Base-by-base conservation (phyloP, 2,797 vertebrate species). In the Benthosema pterotum region DNA sequence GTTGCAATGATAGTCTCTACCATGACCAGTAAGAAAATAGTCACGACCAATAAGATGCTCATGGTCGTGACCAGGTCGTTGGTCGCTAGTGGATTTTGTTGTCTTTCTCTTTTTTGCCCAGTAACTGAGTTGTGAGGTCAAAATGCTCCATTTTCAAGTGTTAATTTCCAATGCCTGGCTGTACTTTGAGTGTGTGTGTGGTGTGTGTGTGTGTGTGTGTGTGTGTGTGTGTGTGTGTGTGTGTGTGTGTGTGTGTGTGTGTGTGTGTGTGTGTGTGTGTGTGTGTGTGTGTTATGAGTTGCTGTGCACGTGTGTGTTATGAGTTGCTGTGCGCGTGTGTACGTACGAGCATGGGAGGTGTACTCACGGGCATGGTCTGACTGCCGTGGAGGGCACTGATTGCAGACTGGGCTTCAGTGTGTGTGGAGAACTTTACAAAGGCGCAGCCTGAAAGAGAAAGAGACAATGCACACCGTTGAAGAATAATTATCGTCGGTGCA, bases 341-440 rank as follows among this genome's bases (percentile, higher is more conserved):
- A 54, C 32, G 17, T 15, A 11, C 38, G 38, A 59, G 14, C 12
- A 42, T 60, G 46, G 42, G 45, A 60, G 63, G 42, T 60, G 75
- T 85, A 92, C 96, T 97, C 88, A 99, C 96, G 83, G 97, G 95
- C 97, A 98, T 98, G 85, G 96, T 98, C 91, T 97, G 94, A 89
- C 96, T 99, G 86, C 96, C 96, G 2, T 98, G 97, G 80, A 98
- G 95, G 70, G 95, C 94, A 67, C 94, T 95, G 91, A 98, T 98
- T 79, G 96, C 97, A 57, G 96, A 96, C 89, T 97, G 97, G n/a
- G 97, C 97, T 89, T 97, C 96, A 0, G 94, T 94, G 15, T 98
- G 97, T 89, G 96, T 97, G 79, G 96, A 96, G n/a, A 96, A 98
- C 88, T 99, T 99, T 87, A 99, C 96, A 84, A 98, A 98, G 90